Evolutionary conservation across 2,888 invertebrate genomes (phyloP), one percentile per base, ranked within the genome.

Genomic region (Diplazon laetatorius): DNA sequence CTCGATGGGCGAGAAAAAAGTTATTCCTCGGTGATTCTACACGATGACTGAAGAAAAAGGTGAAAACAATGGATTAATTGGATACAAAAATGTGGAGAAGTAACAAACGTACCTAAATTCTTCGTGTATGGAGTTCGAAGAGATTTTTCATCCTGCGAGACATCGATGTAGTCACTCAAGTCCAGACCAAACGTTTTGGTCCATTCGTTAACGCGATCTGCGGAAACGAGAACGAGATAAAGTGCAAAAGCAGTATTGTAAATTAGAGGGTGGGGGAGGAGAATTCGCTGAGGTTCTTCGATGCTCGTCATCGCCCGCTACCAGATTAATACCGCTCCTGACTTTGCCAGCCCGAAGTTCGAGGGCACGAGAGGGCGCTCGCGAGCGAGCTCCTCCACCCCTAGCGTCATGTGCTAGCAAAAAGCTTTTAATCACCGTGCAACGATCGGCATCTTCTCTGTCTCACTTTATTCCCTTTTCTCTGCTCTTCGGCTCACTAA

Each of bases 351-450:
- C 3, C 55, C 63, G 63, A 79, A 68, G 68, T 72, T 63, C 52
- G 57, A 62, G 48, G 60, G 68, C 46, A 30, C 37, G 52, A 6
- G 22, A 22, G 42, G 50, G 69, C 48, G 63, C 20, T 50, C 39
- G 65, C 20, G 30, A 25, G 55, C 35, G n/a, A 71, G 68, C 71
- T 78, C 71, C 50, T 72, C 62, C 75, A 42, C 37, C 22, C n/a
- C 30, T 52, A 30, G 63, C 68, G 63, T 57, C 66, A 71, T 72
- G 63, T 57, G 78, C 77, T 59, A 57, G 77, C 78, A 81, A 78
- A 81, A 81, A 81, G 78, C 68, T 73, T 78, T 78, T 76, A 78
- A 81, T 78, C 78, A 76, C 72, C 76, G 69, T 60, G 44, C 71
- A 76, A 70, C 72, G 78, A 81, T 81, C 80, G 62, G 63, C 68